Base-by-base conservation (phyloP, 2,113 vertebrate species). In the Takifugu flavidus region DNA sequence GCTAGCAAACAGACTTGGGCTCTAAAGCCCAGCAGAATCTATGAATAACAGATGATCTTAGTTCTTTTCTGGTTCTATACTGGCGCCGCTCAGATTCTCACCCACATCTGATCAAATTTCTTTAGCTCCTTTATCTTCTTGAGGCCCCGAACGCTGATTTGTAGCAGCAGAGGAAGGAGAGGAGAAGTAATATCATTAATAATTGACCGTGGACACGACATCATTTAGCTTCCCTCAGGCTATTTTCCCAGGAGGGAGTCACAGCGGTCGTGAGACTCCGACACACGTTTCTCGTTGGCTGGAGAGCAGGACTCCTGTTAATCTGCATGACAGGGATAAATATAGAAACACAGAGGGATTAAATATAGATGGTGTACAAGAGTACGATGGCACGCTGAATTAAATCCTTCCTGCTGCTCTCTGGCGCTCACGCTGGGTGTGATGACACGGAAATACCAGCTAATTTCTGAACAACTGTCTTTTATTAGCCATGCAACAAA, bases 151-250 rank as follows among this genome's bases (percentile, higher is more conserved):
- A 63, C 13, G 15, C 25, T 55, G 42, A n/a, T 12, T 59, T 51
- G 34, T 49, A 45, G 34, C 12, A 39, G 11, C 63, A 65, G 42
- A 75, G 57, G 67, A 34, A 62, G 7, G 25, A 42, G 59, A 75
- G 70, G 43, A 64, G 67, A 78, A 77, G 65, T 70, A 74, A 79
- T 59, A 42, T 31, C 5, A 55, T 87, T 67, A 82, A 86, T 84
- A 79, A 84, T 87, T 82, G 62, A 86, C 79, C 28, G 20, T 49
- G 55, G 44, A 42, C 25, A 44, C 62, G 74, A 64, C 65, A 70
- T 60, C 64, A 29, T 79, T 81, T 82, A 76, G 76, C 55, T 20
- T 69, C 52, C 57, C 43, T 56, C 59, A 49, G 61, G 68, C 49
- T 53, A 42, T 2, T 56, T 42, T 70, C 59, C 70, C 67, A 0